Base-by-base conservation (phyloP, 2,797 vertebrate species). In the Lepus oiostolus region DNA sequence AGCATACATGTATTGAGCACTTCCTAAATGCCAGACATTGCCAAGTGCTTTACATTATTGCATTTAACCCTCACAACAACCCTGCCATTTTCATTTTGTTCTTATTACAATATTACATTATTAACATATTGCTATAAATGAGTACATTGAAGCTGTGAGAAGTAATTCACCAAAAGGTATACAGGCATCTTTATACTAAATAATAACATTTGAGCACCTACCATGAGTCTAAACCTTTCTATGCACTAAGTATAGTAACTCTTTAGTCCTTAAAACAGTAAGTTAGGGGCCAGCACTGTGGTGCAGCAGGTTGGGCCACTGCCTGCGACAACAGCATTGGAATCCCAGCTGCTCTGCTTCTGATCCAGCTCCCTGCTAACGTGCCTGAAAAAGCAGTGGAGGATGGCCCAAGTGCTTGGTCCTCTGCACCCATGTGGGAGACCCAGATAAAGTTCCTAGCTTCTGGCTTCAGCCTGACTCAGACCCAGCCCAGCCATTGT, bases 1-100 rank as follows among this genome's bases (percentile, higher is more conserved):
- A 82, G 47, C 17, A 21, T 21, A 1, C 4, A 19, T 90, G 90
- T 74, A 89, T 13, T 52, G 42, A 91, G 62, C 24, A 91, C 68
- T 88, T 93, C 62, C 84, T 76, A 87, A 87, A 95, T n/a, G 70
- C n/a, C 74, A 93, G 87, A 71, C 22, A 54, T 7, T 35, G 42
- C 38, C 88, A 80, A 84, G 30, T 84, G 50, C 72, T 95, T 90
- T 79, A 22, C 58, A 77, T 24, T 77, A 67, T 58, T 21, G 6
- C 67, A 90, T 79, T 47, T 80, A 83, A 79, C 74, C 67, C 21
- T 83, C 65, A 26, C 35, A 47, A 72, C 76, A 60, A 93, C 42
- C 13, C 28, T 89, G 8, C 58, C 62, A 71, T 47, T 86, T 67
- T 75, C 79, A 80, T 24, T 28, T 76, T 70, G 30, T 74, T 92